A percentile compares a stretch with the other conserved stretches of the same genome.
These are phyloP conservation scores for Dasysyrphus albostriatus DNA, from an alignment of 2,888 invertebrate species.

Conservation along the genomic window DNA sequence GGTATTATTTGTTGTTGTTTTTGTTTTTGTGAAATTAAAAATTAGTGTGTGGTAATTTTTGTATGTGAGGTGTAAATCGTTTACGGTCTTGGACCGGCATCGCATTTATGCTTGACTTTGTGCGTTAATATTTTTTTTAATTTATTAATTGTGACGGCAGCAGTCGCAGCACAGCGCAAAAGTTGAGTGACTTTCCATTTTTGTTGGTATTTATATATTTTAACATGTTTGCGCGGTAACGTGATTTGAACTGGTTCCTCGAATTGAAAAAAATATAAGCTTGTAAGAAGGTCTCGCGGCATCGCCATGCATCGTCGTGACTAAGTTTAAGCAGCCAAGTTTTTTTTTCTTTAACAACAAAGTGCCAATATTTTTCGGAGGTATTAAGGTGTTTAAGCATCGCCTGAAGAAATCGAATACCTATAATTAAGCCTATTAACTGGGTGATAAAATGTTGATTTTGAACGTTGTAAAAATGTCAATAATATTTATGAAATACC, in stretches of 20 bases:
- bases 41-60: slow-evolving; percentile 20
- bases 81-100: slow-evolving; percentile 49
- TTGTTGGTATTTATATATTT: slow-evolving; percentile 26
- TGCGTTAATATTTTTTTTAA: slow-evolving; percentile 66
- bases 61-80: slow-evolving; percentile 54
- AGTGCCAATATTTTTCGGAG: slow-evolving; percentile 36
- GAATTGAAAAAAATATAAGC: neutral
- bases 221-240: neutral
- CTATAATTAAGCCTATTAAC: slow-evolving; percentile 50
- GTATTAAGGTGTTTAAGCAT: slow-evolving; percentile 19
- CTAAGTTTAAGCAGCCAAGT: slow-evolving; percentile 44
- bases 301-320: neutral
- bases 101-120: slow-evolving; percentile 63
- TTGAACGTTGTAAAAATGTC: slow-evolving; percentile 29
- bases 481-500: slow-evolving; percentile 22
- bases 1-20: slow-evolving; percentile 11
- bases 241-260: slow-evolving; percentile 46
- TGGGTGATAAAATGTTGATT: slow-evolving; percentile 37
- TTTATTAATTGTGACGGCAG: slow-evolving; percentile 72
- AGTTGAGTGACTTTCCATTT: slow-evolving; percentile 69
- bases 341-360: neutral
- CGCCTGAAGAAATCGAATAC: slow-evolving; percentile 31
- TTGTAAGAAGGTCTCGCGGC: slow-evolving; percentile 16
- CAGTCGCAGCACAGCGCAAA: slow-evolving; percentile 15
- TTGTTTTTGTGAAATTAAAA: slow-evolving; percentile 1